phyloP scores from a whole-genome alignment of 2,888 invertebrate species.

The Epistrophe grossulariae region DNA sequence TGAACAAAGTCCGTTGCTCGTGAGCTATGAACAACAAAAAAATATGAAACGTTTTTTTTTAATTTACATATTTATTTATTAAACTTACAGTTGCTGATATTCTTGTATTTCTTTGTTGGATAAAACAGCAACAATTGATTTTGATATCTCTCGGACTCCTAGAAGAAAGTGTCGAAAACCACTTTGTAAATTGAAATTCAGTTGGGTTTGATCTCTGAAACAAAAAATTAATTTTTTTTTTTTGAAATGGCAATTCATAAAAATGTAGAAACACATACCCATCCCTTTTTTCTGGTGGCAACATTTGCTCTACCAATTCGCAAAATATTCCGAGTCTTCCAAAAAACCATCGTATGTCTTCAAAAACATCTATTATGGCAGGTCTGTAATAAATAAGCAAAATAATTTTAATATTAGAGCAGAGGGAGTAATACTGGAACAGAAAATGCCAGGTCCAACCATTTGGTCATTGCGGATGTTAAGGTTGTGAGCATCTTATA shows the following conservation, averaged over 20 bases:
- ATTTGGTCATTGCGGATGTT: too few relatives aligned
- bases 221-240: neutral
- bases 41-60: neutral
- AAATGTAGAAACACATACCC: too few relatives aligned
- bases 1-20: conserved; percentile 74
- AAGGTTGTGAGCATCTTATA: too few relatives aligned
- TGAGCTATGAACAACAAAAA: conserved; percentile 60
- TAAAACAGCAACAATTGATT: conserved; percentile 76
- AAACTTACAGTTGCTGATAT: conserved; percentile 77
- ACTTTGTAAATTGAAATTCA: conserved; percentile 66
- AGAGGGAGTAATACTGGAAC: neutral
- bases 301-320: conserved; percentile 72
- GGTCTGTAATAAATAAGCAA: conserved; percentile 6
- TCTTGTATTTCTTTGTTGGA: conserved; percentile 77
- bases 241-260: too few relatives aligned
- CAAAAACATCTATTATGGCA: conserved; percentile 55
- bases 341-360: conserved; percentile 77
- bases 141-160: conserved; percentile 77
- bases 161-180: conserved; percentile 77
- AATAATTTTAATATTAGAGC: neutral
- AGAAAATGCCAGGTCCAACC: too few relatives aligned
- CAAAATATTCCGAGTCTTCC: conserved; percentile 75
- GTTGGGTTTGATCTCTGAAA: conserved; percentile 62
- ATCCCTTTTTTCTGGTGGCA: conserved; percentile 70
- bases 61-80: neutral